Conservation (phyloP, 2,113 vertebrate genomes). For the Scophthalmus maximus region DNA sequence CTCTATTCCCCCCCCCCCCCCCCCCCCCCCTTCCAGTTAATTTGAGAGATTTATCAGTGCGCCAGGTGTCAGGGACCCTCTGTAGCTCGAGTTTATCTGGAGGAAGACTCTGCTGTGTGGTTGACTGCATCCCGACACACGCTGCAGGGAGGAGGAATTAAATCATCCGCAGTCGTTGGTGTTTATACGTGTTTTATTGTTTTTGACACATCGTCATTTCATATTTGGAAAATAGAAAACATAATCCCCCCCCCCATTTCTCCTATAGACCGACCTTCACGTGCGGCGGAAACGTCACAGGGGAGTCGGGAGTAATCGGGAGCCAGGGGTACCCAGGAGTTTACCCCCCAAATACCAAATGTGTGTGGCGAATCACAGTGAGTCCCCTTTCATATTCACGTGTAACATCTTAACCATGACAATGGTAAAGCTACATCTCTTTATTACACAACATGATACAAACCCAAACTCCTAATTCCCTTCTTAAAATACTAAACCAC, state of each 20-base stretch:
- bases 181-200: neutral
- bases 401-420: neutral
- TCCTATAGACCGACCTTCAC: slow-evolving; percentile 87
- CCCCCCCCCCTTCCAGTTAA: neutral
- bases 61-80: slow-evolving; percentile 37
- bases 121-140: slow-evolving; percentile 24
- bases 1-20: too few species aligned
- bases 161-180: slow-evolving; percentile 7
- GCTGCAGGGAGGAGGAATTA: slow-evolving; percentile 39
- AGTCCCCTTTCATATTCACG: slow-evolving; percentile 68
- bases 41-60: slow-evolving; percentile 20
- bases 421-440: neutral
- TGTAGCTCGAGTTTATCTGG: slow-evolving; percentile 24
- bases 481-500: slow-evolving; percentile 47
- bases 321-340: slow-evolving; percentile 98
- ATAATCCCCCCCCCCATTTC: neutral
- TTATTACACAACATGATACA: neutral
- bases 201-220: too few species aligned
- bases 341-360: slow-evolving; percentile 98
- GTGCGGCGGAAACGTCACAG: slow-evolving; percentile 94
- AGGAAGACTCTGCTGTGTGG: slow-evolving; percentile 37
- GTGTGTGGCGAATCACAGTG: slow-evolving; percentile 99
- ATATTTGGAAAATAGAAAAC: slow-evolving; percentile 7
- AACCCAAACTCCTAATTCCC: slow-evolving; percentile 25
- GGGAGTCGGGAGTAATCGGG: slow-evolving; percentile 93